Percentiles rank a stretch among this genome's conserved stretches.
phyloP scores from a whole-genome alignment of 2,888 invertebrate genomes.

The Habroteleia sp. region DNA sequence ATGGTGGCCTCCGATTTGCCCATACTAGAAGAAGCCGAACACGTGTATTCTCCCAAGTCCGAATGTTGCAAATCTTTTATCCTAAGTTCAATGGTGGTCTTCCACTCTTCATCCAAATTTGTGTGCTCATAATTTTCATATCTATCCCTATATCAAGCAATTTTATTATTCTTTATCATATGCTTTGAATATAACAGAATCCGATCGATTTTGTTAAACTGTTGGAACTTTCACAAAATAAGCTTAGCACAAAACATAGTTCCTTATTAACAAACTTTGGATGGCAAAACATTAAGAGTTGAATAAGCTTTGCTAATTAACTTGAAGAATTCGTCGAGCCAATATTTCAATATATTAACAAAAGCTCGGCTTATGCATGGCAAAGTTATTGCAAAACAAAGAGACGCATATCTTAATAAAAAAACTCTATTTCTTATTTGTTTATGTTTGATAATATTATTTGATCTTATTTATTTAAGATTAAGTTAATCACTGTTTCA shows the following conservation, averaged over 20 bases:
- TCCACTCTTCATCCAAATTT: conserved; percentile 83
- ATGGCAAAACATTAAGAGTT: conserved; percentile 44
- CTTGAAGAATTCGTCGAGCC: conserved; percentile 51
- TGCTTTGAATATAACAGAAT: conserved; percentile 39
- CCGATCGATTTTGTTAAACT: conserved; percentile 45
- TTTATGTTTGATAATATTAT: no score
- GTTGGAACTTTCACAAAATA: conserved; percentile 48
- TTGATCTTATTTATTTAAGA: no score
- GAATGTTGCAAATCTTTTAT: conserved; percentile 84
- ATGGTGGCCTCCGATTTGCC: conserved; percentile 87
- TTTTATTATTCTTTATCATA: conserved; percentile 51
- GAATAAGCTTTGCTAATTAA: conserved; percentile 58
- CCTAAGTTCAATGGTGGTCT: conserved; percentile 84
- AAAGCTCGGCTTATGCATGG: conserved; percentile 33
- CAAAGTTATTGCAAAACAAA: conserved; percentile 34
- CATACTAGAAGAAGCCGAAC: conserved; percentile 87
- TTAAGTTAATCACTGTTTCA: no score
- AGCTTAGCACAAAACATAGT: conserved; percentile 54
- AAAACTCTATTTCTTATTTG: no score
- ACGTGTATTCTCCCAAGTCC: conserved; percentile 87
- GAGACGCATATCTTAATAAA: conserved; percentile 14
- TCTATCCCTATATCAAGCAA: conserved; percentile 83
- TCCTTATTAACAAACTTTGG: conserved; percentile 52
- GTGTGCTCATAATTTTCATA: conserved; percentile 85
- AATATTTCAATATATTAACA: conserved; percentile 55